phyloP scores from a whole-genome alignment of 2,797 vertebrate species.

The Botia almorhae region DNA sequence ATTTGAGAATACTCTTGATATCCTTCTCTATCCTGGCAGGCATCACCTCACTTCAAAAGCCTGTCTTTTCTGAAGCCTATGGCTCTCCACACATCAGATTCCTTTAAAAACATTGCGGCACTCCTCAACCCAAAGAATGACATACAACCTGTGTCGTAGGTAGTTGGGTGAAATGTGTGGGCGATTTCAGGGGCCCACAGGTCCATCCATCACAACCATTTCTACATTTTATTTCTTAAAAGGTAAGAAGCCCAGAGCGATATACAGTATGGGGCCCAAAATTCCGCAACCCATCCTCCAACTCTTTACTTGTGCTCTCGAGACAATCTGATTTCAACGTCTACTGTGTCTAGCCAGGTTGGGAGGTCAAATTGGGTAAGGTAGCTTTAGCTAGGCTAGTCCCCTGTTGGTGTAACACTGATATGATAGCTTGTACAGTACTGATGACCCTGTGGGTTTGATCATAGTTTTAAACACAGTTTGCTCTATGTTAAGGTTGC shows the following conservation, averaged over 20 bases:
- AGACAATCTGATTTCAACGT: constrained; percentile 2
- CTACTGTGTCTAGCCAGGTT: background rate
- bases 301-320: background rate
- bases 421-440: constrained; percentile 22
- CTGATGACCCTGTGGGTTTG: constrained; percentile 22
- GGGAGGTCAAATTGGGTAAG: background rate
- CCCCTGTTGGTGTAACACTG: background rate
- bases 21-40: constrained; percentile 12
- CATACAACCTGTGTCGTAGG: constrained; percentile 2
- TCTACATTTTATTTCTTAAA: background rate
- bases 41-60: constrained; percentile 5
- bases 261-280: background rate
- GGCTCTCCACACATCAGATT: constrained; percentile 19
- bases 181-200: no score
- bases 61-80: constrained; percentile 9
- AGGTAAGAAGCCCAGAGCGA: background rate
- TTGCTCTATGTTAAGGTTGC: constrained; percentile 39
- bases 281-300: background rate
- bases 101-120: constrained; percentile 7
- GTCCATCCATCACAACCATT: background rate
- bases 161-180: no score
- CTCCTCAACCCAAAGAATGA: constrained; percentile 2
- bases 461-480: constrained; percentile 9
- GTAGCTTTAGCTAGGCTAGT: constrained; percentile 9
- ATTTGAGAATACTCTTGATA: constrained; percentile 42